Evolutionary conservation across 2,888 invertebrate genomes (phyloP).

Genomic region (Lasioglossum marginatum): DNA sequence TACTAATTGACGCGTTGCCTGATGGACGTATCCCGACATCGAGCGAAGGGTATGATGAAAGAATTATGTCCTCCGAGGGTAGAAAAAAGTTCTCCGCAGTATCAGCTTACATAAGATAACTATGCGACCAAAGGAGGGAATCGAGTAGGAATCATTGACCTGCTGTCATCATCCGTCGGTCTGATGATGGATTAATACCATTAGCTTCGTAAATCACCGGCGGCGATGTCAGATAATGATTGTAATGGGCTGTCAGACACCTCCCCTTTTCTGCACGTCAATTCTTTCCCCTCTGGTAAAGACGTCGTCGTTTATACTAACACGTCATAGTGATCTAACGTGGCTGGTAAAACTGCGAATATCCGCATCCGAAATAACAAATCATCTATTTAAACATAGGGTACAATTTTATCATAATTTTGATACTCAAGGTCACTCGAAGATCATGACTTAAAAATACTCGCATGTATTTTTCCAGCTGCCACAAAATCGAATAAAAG

Average conservation of each 20-base stretch:
- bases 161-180: slow-evolving; percentile 46
- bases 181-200: slow-evolving; percentile 66
- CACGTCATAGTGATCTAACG: not conserved
- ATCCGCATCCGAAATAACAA: too few species aligned
- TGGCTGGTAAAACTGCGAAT: too few species aligned
- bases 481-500: too few species aligned
- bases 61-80: slow-evolving; percentile 4
- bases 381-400: too few species aligned
- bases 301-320: not conserved
- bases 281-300: slow-evolving; percentile 1
- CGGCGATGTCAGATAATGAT: slow-evolving; percentile 19
- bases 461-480: too few species aligned
- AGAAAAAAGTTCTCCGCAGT: not conserved
- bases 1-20: too few species aligned
- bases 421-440: too few species aligned
- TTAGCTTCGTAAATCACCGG: slow-evolving; percentile 55
- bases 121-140: slow-evolving; percentile 33
- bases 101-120: slow-evolving; percentile 39
- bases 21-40: too few species aligned
- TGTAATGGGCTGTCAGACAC: slow-evolving; percentile 22
- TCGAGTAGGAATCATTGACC: slow-evolving; percentile 50
- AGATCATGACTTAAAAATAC: too few species aligned
- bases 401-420: too few species aligned
- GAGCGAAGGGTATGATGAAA: not conserved
- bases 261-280: slow-evolving; percentile 11